Evolutionary conservation across 2,113 vertebrate species (phyloP).

Genomic region (Corydoras sp.): DNA sequence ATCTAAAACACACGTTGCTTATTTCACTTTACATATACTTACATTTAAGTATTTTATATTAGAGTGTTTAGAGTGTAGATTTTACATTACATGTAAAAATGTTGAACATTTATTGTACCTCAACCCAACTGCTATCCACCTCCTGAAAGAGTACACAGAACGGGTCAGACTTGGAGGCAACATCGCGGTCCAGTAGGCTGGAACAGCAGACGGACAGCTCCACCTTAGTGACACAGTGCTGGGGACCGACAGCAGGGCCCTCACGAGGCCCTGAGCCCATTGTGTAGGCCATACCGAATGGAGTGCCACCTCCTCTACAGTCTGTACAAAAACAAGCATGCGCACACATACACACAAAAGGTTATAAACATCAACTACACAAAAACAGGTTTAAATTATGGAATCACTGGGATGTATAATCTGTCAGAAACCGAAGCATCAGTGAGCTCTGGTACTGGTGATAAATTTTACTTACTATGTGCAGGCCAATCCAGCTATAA

Average conservation of each 20-base stretch:
- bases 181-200: conserved; percentile 89
- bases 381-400: no score
- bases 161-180: conserved; percentile 95
- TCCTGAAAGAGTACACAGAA: conserved; percentile 95
- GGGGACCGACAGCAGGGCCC: conserved; percentile 63
- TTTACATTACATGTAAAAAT: neutral
- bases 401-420: no score
- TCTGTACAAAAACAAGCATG: conserved; percentile 47
- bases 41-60: no score
- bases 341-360: neutral
- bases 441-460: no score
- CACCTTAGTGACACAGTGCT: conserved; percentile 86
- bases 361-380: no score
- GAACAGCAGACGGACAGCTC: conserved; percentile 84
- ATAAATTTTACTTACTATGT: no score
- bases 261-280: conserved; percentile 48
- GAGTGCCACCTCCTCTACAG: conserved; percentile 56
- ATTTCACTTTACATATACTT: no score
- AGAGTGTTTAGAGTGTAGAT: no score
- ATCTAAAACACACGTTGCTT: no score
- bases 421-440: no score
- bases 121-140: conserved; percentile 83
- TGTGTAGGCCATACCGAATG: conserved; percentile 78
- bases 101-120: conserved; percentile 68
- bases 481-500: no score